Conservation (phyloP, 2,797 vertebrate species). For the Phataginus tricuspis region DNA sequence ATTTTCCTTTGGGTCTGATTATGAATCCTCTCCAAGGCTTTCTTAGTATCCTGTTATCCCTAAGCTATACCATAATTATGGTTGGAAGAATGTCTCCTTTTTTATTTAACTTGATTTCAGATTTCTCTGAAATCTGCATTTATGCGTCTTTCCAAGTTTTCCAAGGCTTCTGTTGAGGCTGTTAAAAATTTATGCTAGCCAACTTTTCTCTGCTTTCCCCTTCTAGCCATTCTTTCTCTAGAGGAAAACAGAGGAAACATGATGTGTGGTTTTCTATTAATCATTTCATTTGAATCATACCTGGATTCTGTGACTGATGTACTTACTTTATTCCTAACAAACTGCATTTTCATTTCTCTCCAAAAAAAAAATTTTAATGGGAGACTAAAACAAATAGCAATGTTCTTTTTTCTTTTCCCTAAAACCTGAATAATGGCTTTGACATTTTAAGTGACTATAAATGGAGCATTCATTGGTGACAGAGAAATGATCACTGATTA, state of each 20-base stretch:
- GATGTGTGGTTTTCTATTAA: constrained; percentile 72
- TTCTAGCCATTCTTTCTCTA: constrained; percentile 37
- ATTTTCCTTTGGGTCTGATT: constrained; percentile 52
- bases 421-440: constrained; percentile 55
- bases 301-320: constrained; percentile 65
- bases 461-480: neutral
- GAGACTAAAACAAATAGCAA: constrained; percentile 38
- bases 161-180: constrained; percentile 59
- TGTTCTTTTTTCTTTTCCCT: constrained; percentile 37
- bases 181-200: constrained; percentile 68
- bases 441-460: constrained; percentile 58
- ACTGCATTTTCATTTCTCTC: constrained; percentile 80
- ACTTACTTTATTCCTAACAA: constrained; percentile 78
- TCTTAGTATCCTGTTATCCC: constrained; percentile 28
- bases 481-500: constrained; percentile 52
- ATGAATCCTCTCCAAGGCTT: constrained; percentile 39
- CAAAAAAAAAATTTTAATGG: constrained; percentile 65
- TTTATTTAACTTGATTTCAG: constrained; percentile 68
- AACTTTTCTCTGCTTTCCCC: constrained; percentile 75
- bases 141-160: constrained; percentile 57
- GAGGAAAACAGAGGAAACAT: constrained; percentile 73
- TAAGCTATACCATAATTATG: constrained; percentile 58
- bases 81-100: constrained; percentile 45
- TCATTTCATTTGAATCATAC: constrained; percentile 65
- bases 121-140: constrained; percentile 65